Base-by-base conservation (phyloP, 2,797 vertebrate genomes). In the Eulemur albifrons region DNA sequence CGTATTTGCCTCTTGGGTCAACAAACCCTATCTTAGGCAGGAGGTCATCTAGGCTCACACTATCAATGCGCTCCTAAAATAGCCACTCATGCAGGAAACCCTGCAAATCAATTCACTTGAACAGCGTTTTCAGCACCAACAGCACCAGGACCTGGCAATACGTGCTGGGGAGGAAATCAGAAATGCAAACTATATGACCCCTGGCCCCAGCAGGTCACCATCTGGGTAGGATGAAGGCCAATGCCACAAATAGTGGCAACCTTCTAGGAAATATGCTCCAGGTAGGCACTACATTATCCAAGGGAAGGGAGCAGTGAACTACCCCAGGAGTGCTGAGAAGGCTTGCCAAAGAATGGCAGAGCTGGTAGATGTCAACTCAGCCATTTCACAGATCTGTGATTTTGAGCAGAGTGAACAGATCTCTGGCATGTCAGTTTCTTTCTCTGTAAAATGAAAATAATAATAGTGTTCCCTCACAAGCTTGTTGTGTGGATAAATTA, bases 1-100 rank as follows among this genome's bases (percentile, higher is more conserved):
- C 6, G 3, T 14, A 25, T 23, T 93, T 57, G 4, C 3, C 45
- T 93, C 25, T 54, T 32, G 27, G 32, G 79, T 65, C 32, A 43
- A 61, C 0, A 63, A 23, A 9, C 5, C 1, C 40, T 40, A 40
- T 35, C 72, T 61, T 63, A 54, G 30, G 5, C 77, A 69, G 35
- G 45, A 35, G 27, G 11, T 59, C n/a, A 7, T 38, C 7, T 7
- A 67, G 72, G 18, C 17, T 54, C 23, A 35, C 30, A 93, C 2
- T 1, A 4, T 25, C 23, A n/a, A 2, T 0, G 8, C 3, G 48
- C 38, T 61, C n/a, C 13, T 35, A 27, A 57, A 67, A 23, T 4
- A 79, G 23, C 17, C 63, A 61, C 1, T 40, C 14, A 20, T 57
- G 20, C 15, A 10, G 40, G n/a, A 45, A 84, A 5, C 30, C 54